Evolutionary conservation across 2,113 vertebrate species (phyloP).

Genomic region (Synodontis membranacea): DNA sequence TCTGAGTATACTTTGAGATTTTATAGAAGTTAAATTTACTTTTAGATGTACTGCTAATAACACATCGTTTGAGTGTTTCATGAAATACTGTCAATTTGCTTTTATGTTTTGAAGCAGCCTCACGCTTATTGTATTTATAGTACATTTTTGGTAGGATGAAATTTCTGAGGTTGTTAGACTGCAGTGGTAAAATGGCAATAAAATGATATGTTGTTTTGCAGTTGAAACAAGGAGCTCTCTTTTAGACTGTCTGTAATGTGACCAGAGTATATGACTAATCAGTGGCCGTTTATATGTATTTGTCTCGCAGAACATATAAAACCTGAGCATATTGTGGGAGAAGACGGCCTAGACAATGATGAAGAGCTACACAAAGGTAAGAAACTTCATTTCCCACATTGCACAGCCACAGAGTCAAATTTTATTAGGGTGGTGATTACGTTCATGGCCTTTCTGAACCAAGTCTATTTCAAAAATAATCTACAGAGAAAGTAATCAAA

Average conservation of each 20-base stretch:
- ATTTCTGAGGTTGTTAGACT: neutral
- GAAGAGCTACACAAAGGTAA: slow-evolving; percentile 89
- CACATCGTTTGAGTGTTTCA: too few species aligned
- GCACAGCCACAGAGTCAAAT: too few species aligned
- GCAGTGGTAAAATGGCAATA: neutral
- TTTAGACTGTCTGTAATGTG: neutral
- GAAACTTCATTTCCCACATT: slow-evolving; percentile 10
- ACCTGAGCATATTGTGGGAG: slow-evolving; percentile 86
- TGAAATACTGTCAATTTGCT: too few species aligned
- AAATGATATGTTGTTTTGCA: neutral
- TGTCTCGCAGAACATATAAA: slow-evolving; percentile 85
- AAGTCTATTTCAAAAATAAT: too few species aligned
- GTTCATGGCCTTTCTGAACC: too few species aligned
- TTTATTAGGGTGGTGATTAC: too few species aligned
- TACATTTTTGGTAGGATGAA: neutral
- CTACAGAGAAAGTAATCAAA: too few species aligned
- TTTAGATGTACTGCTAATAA: neutral
- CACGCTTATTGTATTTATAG: neutral
- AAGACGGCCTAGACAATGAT: slow-evolving; percentile 86
- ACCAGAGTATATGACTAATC: neutral
- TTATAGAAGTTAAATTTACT: neutral
- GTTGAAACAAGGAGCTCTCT: neutral
- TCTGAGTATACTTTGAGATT: neutral
- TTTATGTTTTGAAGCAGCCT: too few species aligned
- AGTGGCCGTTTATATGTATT: neutral